A percentile compares a stretch with the other conserved stretches of the same genome.
Conservation (phyloP, 2,888 invertebrate genomes). For the Bruchidius siliquastri region DNA sequence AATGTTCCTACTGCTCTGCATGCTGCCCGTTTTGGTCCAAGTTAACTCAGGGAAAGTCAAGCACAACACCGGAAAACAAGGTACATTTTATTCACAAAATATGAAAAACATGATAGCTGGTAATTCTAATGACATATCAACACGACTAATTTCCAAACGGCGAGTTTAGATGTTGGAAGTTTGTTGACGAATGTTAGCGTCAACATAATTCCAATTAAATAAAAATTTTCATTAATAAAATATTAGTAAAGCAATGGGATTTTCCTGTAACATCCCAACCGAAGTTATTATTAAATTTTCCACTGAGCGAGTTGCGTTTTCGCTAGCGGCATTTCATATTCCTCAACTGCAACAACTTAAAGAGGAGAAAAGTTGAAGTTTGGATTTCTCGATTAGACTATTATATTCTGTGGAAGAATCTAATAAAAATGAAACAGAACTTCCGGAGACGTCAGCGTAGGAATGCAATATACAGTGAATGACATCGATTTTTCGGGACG, state of each 20-base stretch:
- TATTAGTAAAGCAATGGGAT: too few relatives aligned
- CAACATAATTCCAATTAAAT: too few relatives aligned
- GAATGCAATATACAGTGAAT: neutral
- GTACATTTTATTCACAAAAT: neutral
- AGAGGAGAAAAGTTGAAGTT: neutral
- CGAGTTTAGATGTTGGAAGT: too few relatives aligned
- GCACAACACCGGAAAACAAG: neutral
- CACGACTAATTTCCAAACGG: too few relatives aligned
- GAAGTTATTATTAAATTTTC: neutral
- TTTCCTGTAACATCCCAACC: neutral
- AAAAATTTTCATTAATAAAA: too few relatives aligned
- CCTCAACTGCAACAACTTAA: neutral
- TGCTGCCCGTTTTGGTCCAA: neutral
- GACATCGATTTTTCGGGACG: neutral
- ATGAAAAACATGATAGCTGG: too few relatives aligned
- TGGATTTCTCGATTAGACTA: neutral
- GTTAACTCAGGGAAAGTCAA: neutral
- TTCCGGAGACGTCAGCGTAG: neutral
- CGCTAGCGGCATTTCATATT: neutral
- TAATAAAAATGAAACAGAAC: neutral
- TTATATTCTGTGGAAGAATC: neutral
- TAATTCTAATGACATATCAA: too few relatives aligned
- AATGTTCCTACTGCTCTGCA: neutral
- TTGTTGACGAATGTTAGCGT: too few relatives aligned
- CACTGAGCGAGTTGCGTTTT: neutral